Conservation (phyloP, 1,140 invertebrate species). For the Bradysia coprophila region DNA sequence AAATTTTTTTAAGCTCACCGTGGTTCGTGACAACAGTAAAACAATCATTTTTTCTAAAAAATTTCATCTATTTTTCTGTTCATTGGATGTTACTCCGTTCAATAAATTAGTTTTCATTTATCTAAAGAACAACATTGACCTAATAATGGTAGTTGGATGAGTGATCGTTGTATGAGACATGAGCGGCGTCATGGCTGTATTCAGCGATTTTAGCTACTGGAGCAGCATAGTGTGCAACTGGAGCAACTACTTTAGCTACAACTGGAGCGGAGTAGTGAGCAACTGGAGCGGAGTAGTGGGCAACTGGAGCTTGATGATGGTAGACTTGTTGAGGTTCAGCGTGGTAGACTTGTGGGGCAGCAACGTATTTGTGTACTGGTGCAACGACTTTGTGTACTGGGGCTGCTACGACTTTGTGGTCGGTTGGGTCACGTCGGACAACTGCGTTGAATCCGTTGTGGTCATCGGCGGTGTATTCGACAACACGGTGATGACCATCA, state of each 20-base stretch:
- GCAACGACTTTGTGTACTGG: neutral
- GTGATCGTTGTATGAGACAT: no score
- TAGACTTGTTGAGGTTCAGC: no score
- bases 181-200: conserved; percentile 7
- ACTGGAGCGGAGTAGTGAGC: neutral
- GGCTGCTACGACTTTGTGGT: conserved; percentile 11
- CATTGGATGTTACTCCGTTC: no score
- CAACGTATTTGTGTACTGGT: neutral
- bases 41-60: no score
- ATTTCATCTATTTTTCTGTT: no score
- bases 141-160: conserved; percentile 2
- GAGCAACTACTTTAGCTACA: conserved; percentile 4
- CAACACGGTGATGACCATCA: conserved; percentile 20
- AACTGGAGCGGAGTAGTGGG: neutral
- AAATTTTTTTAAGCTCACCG: no score
- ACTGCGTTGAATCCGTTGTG: conserved; percentile 26
- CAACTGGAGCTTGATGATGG: no score
- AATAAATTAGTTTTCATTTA: no score
- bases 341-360: neutral
- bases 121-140: no score
- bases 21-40: no score
- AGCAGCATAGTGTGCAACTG: conserved; percentile 7
- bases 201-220: conserved; percentile 10
- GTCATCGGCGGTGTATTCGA: conserved; percentile 24
- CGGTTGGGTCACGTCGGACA: conserved; percentile 14